Percentiles rank a stretch among this genome's conserved stretches.
Conservation (phyloP, 2,888 invertebrate species). For the Pterostichus niger region DNA sequence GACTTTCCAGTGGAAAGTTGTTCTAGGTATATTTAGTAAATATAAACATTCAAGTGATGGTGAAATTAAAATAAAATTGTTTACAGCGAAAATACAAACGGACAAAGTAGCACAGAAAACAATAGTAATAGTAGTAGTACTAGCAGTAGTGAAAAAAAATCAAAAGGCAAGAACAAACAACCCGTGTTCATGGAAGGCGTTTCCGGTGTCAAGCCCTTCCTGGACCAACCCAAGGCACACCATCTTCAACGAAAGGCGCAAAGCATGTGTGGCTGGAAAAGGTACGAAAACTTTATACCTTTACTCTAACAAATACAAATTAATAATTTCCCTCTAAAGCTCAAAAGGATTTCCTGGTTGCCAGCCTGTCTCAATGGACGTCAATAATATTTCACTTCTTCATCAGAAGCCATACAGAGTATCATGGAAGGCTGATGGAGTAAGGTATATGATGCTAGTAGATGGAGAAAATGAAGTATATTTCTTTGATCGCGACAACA, state of each 20-base stretch:
- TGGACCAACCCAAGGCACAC: constrained; percentile 79
- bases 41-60: too few relatives aligned
- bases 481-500: constrained; percentile 97
- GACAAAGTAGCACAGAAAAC: constrained; percentile 54
- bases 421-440: constrained; percentile 99
- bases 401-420: constrained; percentile 93
- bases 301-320: too few relatives aligned
- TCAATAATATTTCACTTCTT: constrained; percentile 87
- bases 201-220: constrained; percentile 86
- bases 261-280: constrained; percentile 89
- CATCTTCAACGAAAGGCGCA: constrained; percentile 88
- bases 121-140: constrained; percentile 21
- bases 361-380: constrained; percentile 98
- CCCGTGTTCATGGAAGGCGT: constrained; percentile 93
- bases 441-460: constrained; percentile 98
- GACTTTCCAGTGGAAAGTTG: constrained; percentile 37
- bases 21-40: constrained; percentile 28
- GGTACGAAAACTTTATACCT: constrained; percentile 72
- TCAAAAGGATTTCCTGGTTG: constrained; percentile 94
- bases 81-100: constrained; percentile 46
- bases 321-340: constrained; percentile 66
- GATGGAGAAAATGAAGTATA: constrained; percentile 91
- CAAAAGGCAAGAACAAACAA: constrained; percentile 76
- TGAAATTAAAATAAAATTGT: not conserved
- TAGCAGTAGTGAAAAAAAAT: constrained; percentile 27